Base-by-base conservation (phyloP, 1,140 invertebrate genomes). In the Anastrepha obliqua region DNA sequence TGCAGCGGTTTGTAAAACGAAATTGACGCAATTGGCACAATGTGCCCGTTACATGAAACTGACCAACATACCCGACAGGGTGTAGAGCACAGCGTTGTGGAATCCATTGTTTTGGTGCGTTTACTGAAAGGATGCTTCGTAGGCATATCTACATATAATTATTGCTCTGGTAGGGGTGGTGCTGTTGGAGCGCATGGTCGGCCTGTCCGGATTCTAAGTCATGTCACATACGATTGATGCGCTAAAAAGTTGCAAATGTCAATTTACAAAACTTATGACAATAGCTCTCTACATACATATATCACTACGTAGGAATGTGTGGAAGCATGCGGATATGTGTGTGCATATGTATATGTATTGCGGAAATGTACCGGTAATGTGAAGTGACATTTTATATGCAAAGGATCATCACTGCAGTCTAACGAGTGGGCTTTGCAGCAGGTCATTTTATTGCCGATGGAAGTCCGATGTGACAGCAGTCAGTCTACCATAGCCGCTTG, bases 1-100 rank as follows among this genome's bases (percentile, higher is more conserved):
- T 42, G 78, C 86, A 88, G 62, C 65, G 62, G 81, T 55, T 87
- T 88, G 55, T 86, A 88, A 88, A 88, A 88, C 87, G 88, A 88
- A 88, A 87, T 88, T 87, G 88, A 86, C 88, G 65, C 78, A 87
- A 86, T 86, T 87, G 81, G 59, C 65, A 88, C 59, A 74, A 64
- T 67, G 29, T 86, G 64, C 67, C 65, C 42, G 42, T n/a, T 29
- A 42, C 74, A 85, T 51, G 47, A 87, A 20, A 55, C 47, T 55
- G n/a, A n/a, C 39, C 29, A 29, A 55, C 59, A n/a, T 17, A 85
- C 70, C 42, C 39, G 42, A 4, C 2, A n/a, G 5, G 11, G 42
- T 6, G 58, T 44, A 51, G 47, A 7, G 64, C 20, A 29, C n/a
- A 20, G 39, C 39, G 55, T 1, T 7, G 17, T 13, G 60, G 47